A percentile compares a stretch with the other conserved stretches of the same genome.
phyloP scores from a whole-genome alignment of 2,113 vertebrate genomes.

The Limnothrissa miodon region DNA sequence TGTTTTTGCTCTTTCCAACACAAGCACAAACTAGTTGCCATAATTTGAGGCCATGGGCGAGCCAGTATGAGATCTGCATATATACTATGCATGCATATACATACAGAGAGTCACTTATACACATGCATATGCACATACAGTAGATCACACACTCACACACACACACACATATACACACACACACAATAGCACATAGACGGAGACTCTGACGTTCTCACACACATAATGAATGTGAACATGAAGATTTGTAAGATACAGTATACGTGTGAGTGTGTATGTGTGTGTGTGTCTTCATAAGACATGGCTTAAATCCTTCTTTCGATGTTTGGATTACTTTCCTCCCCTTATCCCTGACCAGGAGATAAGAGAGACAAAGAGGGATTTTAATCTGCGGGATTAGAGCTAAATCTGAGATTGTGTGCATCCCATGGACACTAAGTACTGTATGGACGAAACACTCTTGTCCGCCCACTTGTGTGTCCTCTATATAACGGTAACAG shows the following conservation, averaged over 20 bases:
- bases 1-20: too few relatives aligned
- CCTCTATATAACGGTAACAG: not conserved
- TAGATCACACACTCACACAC: not conserved
- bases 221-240: not conserved
- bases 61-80: too few relatives aligned
- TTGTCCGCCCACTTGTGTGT: not conserved
- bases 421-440: constrained; percentile 3
- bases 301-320: constrained; percentile 9
- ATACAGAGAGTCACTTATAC: not conserved
- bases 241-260: not conserved
- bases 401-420: constrained; percentile 19
- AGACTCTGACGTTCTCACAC: not conserved
- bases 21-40: too few relatives aligned
- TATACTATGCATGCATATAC: not conserved
- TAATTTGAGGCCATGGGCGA: too few relatives aligned
- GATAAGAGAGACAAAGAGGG: constrained; percentile 12
- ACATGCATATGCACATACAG: not conserved
- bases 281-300: not conserved
- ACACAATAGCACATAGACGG: not conserved
- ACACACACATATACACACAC: not conserved
- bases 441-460: not conserved
- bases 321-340: not conserved
- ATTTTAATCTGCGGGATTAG: constrained; percentile 7
- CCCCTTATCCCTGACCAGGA: not conserved
- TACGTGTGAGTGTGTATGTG: not conserved